Conservation (phyloP, 2,888 invertebrate genomes). For the Noctuana brunneofusca region DNA sequence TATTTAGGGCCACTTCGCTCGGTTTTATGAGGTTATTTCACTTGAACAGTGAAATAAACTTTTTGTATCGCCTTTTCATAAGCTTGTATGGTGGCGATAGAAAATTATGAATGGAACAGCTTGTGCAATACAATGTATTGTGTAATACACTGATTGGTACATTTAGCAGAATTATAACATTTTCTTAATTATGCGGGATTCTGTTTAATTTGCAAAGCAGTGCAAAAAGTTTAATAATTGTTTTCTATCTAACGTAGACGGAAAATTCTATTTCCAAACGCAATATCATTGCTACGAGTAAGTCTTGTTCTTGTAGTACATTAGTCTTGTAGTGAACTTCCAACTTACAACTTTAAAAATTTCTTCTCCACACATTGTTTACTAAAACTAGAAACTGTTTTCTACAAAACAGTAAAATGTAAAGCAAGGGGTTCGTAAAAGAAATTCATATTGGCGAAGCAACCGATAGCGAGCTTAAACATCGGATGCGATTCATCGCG, state of each 20-base stretch:
- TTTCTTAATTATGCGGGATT: not conserved
- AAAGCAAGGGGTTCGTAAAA: not conserved
- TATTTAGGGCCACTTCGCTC: slow-evolving; percentile 17
- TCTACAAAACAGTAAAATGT: slow-evolving; percentile 1
- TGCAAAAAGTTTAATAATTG: not conserved
- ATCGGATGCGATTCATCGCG: slow-evolving; percentile 36
- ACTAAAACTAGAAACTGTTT: not conserved
- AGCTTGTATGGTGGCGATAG: not conserved
- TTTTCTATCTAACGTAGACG: not conserved
- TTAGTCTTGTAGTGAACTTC: not conserved
- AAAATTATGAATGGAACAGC: not conserved
- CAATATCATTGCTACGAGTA: not conserved
- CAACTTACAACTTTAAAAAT: not conserved
- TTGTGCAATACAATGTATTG: not conserved
- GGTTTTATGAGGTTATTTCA: slow-evolving; percentile 16
- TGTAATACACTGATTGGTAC: not conserved
- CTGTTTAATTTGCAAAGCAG: not conserved
- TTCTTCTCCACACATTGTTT: not conserved
- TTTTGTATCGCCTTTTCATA: slow-evolving; percentile 11
- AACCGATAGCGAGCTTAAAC: slow-evolving; percentile 10
- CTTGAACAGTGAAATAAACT: slow-evolving; percentile 10
- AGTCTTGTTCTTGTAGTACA: not conserved
- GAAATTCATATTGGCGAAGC: slow-evolving; percentile 1
- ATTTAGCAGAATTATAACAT: not conserved
- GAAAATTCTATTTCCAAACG: not conserved